Conservation (phyloP, 2,888 invertebrate species). For the Gryllus longicercus region DNA sequence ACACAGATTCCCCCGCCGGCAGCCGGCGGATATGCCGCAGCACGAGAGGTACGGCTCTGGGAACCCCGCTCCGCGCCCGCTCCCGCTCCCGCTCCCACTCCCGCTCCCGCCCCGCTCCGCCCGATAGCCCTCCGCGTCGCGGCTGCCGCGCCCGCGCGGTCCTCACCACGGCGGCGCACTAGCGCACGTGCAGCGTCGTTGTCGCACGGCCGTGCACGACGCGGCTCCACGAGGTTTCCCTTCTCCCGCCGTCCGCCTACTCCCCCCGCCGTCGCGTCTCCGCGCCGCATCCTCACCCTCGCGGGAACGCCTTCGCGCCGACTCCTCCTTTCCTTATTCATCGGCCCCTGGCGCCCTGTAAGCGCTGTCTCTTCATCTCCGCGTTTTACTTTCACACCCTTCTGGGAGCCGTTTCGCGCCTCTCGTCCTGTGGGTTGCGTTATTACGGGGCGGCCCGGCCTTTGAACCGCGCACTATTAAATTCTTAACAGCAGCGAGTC, state of each 20-base stretch:
- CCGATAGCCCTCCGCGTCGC: not conserved
- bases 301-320: not conserved
- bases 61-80: not conserved
- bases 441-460: not conserved
- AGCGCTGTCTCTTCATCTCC: not conserved
- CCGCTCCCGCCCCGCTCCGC: not conserved
- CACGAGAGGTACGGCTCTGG: constrained; percentile 1
- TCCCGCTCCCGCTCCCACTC: not conserved
- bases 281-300: not conserved
- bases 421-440: not conserved
- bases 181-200: not conserved
- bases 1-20: constrained; percentile 17
- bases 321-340: not conserved
- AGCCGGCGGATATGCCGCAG: constrained; percentile 17
- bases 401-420: not conserved
- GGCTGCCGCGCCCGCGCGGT: not conserved
- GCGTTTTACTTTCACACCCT: not conserved
- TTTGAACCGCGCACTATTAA: not conserved
- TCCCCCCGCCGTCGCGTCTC: too few species aligned
- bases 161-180: not conserved
- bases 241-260: not conserved
- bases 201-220: not conserved
- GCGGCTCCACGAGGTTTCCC: not conserved
- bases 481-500: not conserved
- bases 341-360: not conserved